Conservation (phyloP, 2,888 invertebrate species). For the Sinohyriopsis cumingii region DNA sequence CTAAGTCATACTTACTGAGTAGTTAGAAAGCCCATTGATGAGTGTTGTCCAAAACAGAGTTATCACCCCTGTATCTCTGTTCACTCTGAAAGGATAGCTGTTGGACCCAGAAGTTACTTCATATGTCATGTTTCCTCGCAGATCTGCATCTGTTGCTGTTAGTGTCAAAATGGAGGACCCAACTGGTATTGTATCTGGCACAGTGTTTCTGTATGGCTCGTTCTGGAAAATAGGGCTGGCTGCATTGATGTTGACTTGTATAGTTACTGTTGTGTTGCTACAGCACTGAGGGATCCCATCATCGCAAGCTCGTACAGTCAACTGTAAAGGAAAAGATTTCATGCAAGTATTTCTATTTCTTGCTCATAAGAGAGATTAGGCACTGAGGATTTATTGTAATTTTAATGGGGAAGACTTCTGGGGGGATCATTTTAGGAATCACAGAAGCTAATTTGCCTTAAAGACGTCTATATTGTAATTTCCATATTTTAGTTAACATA, state of each 20-base stretch:
- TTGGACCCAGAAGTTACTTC: conserved; percentile 28
- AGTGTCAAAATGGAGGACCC: conserved; percentile 30
- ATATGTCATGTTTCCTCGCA: conserved; percentile 44
- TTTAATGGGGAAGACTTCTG: not conserved
- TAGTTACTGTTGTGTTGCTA: conserved; percentile 47
- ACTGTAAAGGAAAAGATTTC: conserved; percentile 28
- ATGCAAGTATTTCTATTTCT: not conserved
- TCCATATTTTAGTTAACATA: no score
- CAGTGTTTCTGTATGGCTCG: conserved; percentile 37
- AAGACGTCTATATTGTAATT: no score
- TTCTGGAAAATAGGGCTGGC: conserved; percentile 55
- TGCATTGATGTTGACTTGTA: conserved; percentile 53
- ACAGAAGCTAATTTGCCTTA: no score
- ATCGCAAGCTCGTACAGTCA: conserved; percentile 48
- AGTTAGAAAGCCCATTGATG: conserved; percentile 38
- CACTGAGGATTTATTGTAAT: not conserved
- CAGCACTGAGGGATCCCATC: conserved; percentile 47
- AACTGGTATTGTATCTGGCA: conserved; percentile 29
- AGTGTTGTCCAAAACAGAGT: conserved; percentile 37
- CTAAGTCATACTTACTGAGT: conserved; percentile 36
- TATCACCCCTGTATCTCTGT: conserved; percentile 38
- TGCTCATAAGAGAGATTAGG: not conserved
- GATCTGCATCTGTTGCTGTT: conserved; percentile 44
- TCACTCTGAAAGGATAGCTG: conserved; percentile 41
- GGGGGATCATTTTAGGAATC: no score